These are phyloP conservation scores for Myotis brandtii DNA, from an alignment of 2,113 vertebrate species.

Conservation along the genomic window DNA sequence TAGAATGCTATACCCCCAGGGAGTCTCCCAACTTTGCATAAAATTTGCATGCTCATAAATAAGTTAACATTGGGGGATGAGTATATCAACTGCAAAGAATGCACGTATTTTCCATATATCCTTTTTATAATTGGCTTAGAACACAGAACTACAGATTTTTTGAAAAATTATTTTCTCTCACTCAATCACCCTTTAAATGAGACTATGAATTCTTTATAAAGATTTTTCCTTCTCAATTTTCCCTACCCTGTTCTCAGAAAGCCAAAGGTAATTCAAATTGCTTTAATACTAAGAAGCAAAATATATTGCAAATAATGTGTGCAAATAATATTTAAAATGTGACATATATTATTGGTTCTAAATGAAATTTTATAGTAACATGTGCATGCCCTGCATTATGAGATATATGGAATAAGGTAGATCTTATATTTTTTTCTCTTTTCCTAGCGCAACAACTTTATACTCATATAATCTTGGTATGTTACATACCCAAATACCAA, in stretches of 20 bases:
- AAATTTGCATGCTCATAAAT: conserved; percentile 79
- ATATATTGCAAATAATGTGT: background rate
- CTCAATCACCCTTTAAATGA: conserved; percentile 26
- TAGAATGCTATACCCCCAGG: conserved; percentile 72
- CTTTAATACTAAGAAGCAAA: conserved; percentile 39
- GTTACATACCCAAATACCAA: background rate
- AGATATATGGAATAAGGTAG: background rate
- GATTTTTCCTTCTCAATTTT: conserved; percentile 16
- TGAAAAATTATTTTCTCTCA: conserved; percentile 27
- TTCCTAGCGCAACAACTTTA: background rate
- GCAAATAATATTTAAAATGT: conserved; percentile 39
- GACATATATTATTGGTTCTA: background rate
- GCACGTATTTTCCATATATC: conserved; percentile 26
- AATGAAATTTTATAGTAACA: background rate
- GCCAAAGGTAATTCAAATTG: conserved; percentile 30
- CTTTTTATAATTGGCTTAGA: conserved; percentile 46
- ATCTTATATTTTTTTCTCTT: background rate
- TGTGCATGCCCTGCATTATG: background rate
- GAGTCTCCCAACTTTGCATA: conserved; percentile 74
- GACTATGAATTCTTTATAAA: conserved; percentile 29
- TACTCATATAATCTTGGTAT: background rate
- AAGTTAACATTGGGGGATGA: conserved; percentile 62
- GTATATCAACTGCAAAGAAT: conserved; percentile 55
- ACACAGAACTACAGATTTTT: conserved; percentile 31
- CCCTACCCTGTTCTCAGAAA: conserved; percentile 36